Conservation (phyloP, 2,797 vertebrate genomes). For the Pseudotriccus pelzelni region DNA sequence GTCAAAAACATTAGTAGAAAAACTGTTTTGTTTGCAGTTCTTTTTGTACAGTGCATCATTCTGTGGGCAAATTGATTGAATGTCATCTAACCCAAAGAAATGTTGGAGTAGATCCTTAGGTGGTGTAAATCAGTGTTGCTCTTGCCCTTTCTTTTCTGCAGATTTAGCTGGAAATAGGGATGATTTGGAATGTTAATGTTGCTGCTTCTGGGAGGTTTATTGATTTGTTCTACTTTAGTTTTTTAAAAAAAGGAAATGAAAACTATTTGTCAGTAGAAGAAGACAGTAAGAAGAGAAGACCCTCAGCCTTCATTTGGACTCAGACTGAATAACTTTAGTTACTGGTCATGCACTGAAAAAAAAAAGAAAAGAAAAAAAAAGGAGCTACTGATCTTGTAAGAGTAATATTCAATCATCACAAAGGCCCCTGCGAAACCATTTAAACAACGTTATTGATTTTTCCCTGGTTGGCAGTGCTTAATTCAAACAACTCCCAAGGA, state of each 20-base stretch:
- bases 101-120: neutral
- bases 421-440: slow-evolving; percentile 77
- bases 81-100: neutral
- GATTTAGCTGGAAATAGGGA: slow-evolving; percentile 7
- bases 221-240: slow-evolving; percentile 51
- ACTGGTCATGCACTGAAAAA: slow-evolving; percentile 19
- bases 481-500: slow-evolving; percentile 79
- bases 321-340: slow-evolving; percentile 62
- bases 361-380: neutral
- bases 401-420: slow-evolving; percentile 75
- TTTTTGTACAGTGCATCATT: neutral
- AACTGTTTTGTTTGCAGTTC: slow-evolving; percentile 8
- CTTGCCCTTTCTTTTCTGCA: slow-evolving; percentile 32
- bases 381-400: slow-evolving; percentile 52
- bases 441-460: slow-evolving; percentile 84
- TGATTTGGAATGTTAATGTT: slow-evolving; percentile 49
- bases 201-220: slow-evolving; percentile 39
- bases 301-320: slow-evolving; percentile 28
- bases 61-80: neutral
- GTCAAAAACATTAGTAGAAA: neutral
- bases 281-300: slow-evolving; percentile 8
- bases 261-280: slow-evolving; percentile 53
- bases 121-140: slow-evolving; percentile 28
- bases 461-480: slow-evolving; percentile 79
- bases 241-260: slow-evolving; percentile 26